Conservation (phyloP, 1,140 invertebrate genomes). For the Bombus pyrosoma region DNA sequence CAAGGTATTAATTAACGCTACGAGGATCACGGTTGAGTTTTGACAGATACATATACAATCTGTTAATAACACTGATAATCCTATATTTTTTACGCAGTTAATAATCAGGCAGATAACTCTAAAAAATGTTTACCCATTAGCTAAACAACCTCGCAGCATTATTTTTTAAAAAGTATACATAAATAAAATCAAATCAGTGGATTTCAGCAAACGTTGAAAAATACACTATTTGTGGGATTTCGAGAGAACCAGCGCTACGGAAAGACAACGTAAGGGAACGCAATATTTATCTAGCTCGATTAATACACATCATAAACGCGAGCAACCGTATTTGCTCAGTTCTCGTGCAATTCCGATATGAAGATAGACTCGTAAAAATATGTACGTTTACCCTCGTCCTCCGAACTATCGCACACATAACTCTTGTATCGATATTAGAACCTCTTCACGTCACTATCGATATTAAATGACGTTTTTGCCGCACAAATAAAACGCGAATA, state of each 20-base stretch:
- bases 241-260: not conserved
- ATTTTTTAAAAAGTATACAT: not conserved
- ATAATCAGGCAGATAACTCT: no score
- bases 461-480: not conserved
- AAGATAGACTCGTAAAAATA: constrained; percentile 55
- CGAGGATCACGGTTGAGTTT: no score
- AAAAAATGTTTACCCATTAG: no score
- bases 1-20: no score
- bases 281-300: constrained; percentile 55
- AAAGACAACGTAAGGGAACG: constrained; percentile 24
- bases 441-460: not conserved
- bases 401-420: constrained; percentile 57
- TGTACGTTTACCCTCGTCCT: constrained; percentile 67
- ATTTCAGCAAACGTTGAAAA: not conserved
- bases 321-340: constrained; percentile 55
- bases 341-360: constrained; percentile 51
- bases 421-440: constrained; percentile 41
- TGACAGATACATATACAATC: no score
- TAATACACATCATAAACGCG: constrained; percentile 61
- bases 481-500: not conserved
- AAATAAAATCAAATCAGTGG: not conserved
- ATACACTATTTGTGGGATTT: not conserved
- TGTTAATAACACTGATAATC: no score
- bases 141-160: not conserved
- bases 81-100: no score